Percentiles rank a stretch among this genome's conserved stretches.
phyloP scores from a whole-genome alignment of 2,888 invertebrate genomes.

The Seira sanloemensis region DNA sequence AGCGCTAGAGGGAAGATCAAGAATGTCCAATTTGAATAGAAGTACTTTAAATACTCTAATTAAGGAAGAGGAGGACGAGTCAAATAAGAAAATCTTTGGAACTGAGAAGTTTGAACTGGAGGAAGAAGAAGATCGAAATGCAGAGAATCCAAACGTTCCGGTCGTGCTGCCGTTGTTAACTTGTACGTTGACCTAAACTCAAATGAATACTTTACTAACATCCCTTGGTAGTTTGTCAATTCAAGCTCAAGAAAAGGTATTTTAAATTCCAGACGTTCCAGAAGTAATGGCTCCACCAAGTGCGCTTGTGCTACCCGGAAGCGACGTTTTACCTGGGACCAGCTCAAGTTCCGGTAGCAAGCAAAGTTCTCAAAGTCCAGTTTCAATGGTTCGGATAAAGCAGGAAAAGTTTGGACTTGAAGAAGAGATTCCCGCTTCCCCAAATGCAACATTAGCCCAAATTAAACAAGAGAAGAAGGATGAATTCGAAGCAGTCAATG shows the following conservation, averaged over 20 bases:
- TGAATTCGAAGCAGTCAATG: background rate
- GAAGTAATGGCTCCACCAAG: too few relatives aligned
- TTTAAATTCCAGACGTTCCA: too few relatives aligned
- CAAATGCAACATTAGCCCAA: background rate
- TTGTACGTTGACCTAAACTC: too few relatives aligned
- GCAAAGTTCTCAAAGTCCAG: too few relatives aligned
- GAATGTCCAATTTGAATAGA: constrained; percentile 54
- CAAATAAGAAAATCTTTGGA: constrained; percentile 56
- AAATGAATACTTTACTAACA: too few relatives aligned
- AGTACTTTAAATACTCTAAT: constrained; percentile 45
- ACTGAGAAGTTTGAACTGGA: constrained; percentile 32
- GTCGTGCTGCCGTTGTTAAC: constrained; percentile 62
- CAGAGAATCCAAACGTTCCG: constrained; percentile 50
- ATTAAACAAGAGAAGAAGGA: constrained; percentile 49
- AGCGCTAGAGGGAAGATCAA: constrained; percentile 43
- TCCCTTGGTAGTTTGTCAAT: too few relatives aligned
- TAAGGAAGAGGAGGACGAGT: constrained; percentile 59
- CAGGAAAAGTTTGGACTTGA: background rate
- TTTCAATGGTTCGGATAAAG: background rate
- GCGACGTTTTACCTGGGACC: too few relatives aligned
- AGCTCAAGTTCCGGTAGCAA: background rate
- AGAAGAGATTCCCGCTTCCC: background rate
- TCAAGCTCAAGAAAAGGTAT: too few relatives aligned
- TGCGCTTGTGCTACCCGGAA: too few relatives aligned
- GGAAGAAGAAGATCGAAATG: constrained; percentile 36